These are phyloP conservation scores for Tangara arthus DNA, from an alignment of 2,797 vertebrate species.

Conservation along the genomic window DNA sequence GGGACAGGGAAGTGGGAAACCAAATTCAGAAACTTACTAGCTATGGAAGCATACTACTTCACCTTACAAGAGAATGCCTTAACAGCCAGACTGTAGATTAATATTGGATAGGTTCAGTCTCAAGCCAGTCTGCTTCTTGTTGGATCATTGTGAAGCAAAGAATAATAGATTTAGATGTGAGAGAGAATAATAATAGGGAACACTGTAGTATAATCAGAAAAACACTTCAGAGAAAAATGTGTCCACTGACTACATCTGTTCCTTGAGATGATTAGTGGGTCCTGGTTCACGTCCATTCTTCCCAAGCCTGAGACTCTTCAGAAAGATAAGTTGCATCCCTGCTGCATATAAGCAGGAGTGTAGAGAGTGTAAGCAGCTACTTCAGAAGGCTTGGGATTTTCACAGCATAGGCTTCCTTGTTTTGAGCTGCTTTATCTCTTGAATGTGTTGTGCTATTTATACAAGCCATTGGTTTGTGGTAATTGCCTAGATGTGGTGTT, in stretches of 20 bases:
- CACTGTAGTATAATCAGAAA: neutral
- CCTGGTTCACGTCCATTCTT: neutral
- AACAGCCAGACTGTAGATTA: neutral
- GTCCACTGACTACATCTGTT: neutral
- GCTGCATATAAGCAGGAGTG: neutral
- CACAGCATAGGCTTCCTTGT: neutral
- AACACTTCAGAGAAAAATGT: neutral
- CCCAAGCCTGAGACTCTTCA: neutral
- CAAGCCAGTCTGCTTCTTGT: neutral
- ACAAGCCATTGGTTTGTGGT: neutral
- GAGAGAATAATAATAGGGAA: neutral
- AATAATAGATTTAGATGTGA: neutral
- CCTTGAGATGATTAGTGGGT: neutral
- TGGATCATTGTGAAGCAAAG: neutral
- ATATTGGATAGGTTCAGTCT: neutral
- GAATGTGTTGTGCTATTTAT: neutral
- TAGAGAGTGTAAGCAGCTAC: neutral
- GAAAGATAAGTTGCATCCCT: neutral
- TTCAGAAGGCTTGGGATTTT: neutral
- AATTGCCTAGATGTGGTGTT: neutral
- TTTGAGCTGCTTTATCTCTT: neutral
- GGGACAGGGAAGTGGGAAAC: neutral
- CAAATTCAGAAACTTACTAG: neutral
- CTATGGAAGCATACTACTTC: neutral
- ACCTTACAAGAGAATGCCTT: neutral